Evolutionary conservation across 2,113 vertebrate genomes (phyloP), one percentile per base, ranked within the genome.

Genomic region (Solea solea): DNA sequence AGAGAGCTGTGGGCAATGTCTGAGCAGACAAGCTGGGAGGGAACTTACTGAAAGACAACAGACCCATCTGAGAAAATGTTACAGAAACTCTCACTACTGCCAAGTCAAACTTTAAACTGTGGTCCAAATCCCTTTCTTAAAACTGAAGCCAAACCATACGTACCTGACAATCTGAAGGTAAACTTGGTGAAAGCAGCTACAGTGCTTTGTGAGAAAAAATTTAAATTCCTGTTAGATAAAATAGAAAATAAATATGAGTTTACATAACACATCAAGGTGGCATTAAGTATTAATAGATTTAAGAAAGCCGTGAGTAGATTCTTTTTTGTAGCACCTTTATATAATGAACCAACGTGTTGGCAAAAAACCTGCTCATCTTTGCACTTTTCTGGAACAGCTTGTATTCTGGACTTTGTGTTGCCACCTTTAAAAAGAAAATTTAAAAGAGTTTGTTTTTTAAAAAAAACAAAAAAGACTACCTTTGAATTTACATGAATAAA

Each of bases 321-420:
- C 0, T 0, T 0, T 25, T 39, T 56, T 74, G 1, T 94, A 99
- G 1, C 94, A 99, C 98, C 96, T 98, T 99, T 80, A 94, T 93
- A 69, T 98, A 99, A 86, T 97, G 96, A 73, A 98, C 91, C 68
- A 99, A 91, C 15, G 97, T 98, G 92, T 97, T 98, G 41, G 93
- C 95, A 94, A 99, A 96, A 86, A 99, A 99, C 66, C 95, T 94
- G 91, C 95, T 98, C 70, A 98, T 93, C 83, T 98, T 99, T 51
- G 95, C 90, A 61, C 94, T 95, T 93, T 96, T 99, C 90, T 96
- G 96, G 89, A 98, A 98, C 55, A 98, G 88, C 76, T 90, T 97
- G 83, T 91, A 92, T 72, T 94, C 94, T 25, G 92, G 56, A 41
- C 90, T 90, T 53, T 96, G 94, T 63, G 86, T 75, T n/a, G 73